A percentile compares a stretch with the other conserved stretches of the same genome.
phyloP scores from a whole-genome alignment of 2,797 vertebrate genomes.

The Rhabdophis nuchalis region DNA sequence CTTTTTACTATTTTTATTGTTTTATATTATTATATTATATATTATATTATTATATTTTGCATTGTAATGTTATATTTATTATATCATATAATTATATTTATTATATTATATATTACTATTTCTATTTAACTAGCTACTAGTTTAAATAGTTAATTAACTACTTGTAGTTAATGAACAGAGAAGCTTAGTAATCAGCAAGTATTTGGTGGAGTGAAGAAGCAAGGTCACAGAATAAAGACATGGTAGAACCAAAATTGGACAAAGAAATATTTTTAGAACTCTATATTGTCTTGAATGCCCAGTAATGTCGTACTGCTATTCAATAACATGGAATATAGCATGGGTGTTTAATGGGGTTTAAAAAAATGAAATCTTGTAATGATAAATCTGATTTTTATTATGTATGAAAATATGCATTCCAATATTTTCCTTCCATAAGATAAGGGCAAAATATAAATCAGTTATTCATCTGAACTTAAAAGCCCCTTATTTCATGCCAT shows the following conservation, averaged over 20 bases:
- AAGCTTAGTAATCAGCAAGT: neutral
- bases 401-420: neutral
- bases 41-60: too few relatives aligned
- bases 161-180: neutral
- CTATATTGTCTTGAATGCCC: neutral
- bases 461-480: neutral
- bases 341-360: neutral
- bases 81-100: neutral
- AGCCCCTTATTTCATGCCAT: neutral
- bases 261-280: neutral
- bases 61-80: neutral
- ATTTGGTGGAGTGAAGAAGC: neutral
- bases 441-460: neutral
- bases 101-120: neutral
- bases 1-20: neutral
- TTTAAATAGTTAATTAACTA: neutral
- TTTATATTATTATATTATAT: neutral
- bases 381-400: neutral
- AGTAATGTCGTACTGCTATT: neutral
- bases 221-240: neutral
- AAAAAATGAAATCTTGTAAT: neutral
- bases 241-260: too few relatives aligned
- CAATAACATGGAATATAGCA: neutral
- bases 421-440: neutral
- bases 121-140: neutral